These are phyloP conservation scores for Thermophis baileyi DNA, from an alignment of 2,113 vertebrate species.

Conservation along the genomic window DNA sequence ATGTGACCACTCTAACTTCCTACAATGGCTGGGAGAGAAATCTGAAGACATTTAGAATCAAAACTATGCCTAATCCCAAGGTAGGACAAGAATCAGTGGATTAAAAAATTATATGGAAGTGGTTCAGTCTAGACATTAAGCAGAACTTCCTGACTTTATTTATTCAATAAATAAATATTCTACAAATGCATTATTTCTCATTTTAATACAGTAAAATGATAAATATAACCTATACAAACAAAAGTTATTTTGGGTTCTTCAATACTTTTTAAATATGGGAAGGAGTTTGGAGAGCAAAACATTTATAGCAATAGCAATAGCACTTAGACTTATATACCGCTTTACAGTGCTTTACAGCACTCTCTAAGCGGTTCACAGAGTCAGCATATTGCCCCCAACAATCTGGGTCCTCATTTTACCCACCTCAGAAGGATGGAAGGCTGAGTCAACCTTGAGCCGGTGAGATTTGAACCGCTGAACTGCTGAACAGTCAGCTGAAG, in stretches of 20 bases:
- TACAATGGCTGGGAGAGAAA: neutral
- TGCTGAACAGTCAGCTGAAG: no score
- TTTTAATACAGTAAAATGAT: neutral
- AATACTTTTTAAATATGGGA: neutral
- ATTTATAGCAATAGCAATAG: no score
- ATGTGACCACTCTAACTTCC: neutral
- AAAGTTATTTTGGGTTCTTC: neutral
- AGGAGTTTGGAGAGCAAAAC: neutral
- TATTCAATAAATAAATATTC: neutral
- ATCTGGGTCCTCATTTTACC: no score
- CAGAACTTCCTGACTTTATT: neutral
- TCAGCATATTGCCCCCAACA: no score
- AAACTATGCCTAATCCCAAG: neutral
- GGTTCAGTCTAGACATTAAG: neutral
- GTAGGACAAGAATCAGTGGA: neutral
- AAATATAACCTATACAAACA: neutral
- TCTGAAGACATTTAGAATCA: neutral
- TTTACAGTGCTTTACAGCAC: no score
- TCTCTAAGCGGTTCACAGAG: no score
- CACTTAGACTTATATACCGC: no score
- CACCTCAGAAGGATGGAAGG: no score
- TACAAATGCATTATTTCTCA: neutral
- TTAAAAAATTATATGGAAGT: neutral
- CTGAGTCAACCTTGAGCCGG: no score
- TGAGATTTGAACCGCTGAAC: no score